Evolutionary conservation across 1,140 invertebrate genomes (phyloP).

Genomic region (Atta colombica): DNA sequence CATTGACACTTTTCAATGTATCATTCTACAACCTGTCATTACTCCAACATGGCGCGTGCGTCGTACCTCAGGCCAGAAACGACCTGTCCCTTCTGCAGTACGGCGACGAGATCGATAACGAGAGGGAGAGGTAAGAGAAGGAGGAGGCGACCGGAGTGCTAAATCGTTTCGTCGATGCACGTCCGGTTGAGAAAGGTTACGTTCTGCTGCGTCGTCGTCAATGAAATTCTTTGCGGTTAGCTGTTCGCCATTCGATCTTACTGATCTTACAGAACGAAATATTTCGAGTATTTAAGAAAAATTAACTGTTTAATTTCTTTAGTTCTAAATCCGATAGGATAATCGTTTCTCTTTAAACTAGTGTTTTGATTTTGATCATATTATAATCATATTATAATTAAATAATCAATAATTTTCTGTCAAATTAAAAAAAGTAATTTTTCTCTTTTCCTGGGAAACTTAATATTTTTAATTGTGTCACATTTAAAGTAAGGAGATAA

Average conservation of each 20-base stretch:
- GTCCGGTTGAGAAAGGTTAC: slow-evolving; percentile 70
- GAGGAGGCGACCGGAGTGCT: slow-evolving; percentile 34
- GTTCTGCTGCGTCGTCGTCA: slow-evolving; percentile 57
- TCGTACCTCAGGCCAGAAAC: slow-evolving; percentile 49
- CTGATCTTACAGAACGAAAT: neutral
- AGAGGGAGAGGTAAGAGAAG: slow-evolving; percentile 13
- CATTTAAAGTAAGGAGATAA: no score
- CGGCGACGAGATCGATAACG: slow-evolving; percentile 73
- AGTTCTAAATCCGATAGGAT: neutral
- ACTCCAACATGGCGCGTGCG: slow-evolving; percentile 71
- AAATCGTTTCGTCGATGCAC: slow-evolving; percentile 75
- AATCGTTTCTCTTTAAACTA: neutral
- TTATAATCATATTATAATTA: no score
- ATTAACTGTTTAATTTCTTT: neutral
- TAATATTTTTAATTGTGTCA: no score
- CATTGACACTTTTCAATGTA: slow-evolving; percentile 70
- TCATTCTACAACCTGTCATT: slow-evolving; percentile 58
- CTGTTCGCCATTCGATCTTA: neutral
- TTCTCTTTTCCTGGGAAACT: no score
- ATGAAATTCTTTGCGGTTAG: slow-evolving; percentile 46
- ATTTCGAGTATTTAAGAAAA: neutral
- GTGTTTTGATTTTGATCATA: neutral
- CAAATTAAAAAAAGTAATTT: no score
- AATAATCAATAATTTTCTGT: no score
- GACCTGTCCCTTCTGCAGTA: slow-evolving; percentile 47